Evolutionary conservation across 2,113 vertebrate genomes (phyloP).

Genomic region (Sisor rabdophorus): DNA sequence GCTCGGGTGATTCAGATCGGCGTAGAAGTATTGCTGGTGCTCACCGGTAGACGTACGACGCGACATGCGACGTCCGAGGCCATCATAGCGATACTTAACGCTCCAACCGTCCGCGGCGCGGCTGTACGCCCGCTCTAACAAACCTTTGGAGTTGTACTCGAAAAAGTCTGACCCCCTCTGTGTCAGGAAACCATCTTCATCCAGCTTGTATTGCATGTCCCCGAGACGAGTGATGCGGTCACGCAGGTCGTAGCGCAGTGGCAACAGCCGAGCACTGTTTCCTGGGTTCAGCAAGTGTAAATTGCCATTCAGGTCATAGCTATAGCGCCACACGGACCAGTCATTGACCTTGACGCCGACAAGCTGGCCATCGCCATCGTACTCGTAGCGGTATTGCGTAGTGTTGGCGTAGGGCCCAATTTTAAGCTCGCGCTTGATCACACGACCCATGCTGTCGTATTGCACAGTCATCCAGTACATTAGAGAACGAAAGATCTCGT

Average conservation of each 20-base stretch:
- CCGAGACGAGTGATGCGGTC: constrained; percentile 83
- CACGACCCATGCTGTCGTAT: constrained; percentile 85
- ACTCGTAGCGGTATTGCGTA: constrained; percentile 85
- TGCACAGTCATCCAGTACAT: constrained; percentile 93
- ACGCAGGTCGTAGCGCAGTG: constrained; percentile 80
- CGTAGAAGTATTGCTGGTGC: constrained; percentile 86
- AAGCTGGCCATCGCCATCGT: constrained; percentile 83
- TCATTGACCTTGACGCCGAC: constrained; percentile 82
- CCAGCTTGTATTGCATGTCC: constrained; percentile 81
- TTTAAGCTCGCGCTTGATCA: constrained; percentile 83
- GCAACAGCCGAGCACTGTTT: constrained; percentile 80
- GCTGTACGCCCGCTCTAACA: constrained; percentile 80
- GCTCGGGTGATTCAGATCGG: constrained; percentile 81
- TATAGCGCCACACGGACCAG: constrained; percentile 84
- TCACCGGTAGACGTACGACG: constrained; percentile 79
- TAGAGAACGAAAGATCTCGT: constrained; percentile 85
- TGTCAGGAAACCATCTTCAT: constrained; percentile 80
- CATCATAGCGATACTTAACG: constrained; percentile 80
- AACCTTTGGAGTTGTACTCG: constrained; percentile 86
- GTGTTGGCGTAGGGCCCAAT: constrained; percentile 86
- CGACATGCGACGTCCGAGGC: constrained; percentile 79
- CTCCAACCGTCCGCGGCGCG: constrained; percentile 75
- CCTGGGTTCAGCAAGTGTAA: constrained; percentile 82
- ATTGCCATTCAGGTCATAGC: constrained; percentile 85
- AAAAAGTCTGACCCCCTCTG: constrained; percentile 80